phyloP scores from a whole-genome alignment of 1,140 invertebrate species.

The Wasmannia auropunctata region DNA sequence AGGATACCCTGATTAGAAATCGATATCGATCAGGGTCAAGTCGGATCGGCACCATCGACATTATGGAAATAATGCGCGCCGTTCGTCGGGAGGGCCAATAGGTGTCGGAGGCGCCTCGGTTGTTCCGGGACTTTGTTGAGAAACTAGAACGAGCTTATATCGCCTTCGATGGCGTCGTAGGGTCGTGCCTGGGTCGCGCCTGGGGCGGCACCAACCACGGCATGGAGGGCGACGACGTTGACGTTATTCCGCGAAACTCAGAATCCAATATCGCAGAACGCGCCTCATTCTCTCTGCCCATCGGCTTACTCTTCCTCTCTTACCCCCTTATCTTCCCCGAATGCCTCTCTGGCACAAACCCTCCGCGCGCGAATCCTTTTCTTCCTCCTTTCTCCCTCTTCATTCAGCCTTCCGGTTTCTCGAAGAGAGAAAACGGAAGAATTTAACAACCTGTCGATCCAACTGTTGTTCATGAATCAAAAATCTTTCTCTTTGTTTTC shows the following conservation, averaged over 20 bases:
- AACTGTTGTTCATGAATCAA: neutral
- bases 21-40: conserved; percentile 9
- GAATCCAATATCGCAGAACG: conserved; percentile 52
- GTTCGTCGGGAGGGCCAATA: conserved; percentile 44
- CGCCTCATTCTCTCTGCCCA: conserved; percentile 36
- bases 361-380: neutral
- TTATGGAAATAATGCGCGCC: conserved; percentile 48
- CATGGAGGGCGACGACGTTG: conserved; percentile 44
- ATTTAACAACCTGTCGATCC: neutral
- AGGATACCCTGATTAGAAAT: neutral
- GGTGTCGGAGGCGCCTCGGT: conserved; percentile 49
- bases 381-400: neutral
- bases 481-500: neutral
- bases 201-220: conserved; percentile 54
- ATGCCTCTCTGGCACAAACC: neutral
- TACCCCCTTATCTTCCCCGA: neutral
- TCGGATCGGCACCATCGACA: conserved; percentile 3
- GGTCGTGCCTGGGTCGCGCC: conserved; percentile 51
- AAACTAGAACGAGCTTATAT: conserved; percentile 68
- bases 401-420: neutral
- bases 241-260: conserved; percentile 49
- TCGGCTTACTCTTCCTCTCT: neutral
- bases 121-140: conserved; percentile 67
- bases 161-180: conserved; percentile 43
- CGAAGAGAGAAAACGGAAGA: neutral